A percentile compares a stretch with the other conserved stretches of the same genome.
Evolutionary conservation across 2,797 vertebrate genomes (phyloP).

Genomic region (Yasuhikotakia modesta): DNA sequence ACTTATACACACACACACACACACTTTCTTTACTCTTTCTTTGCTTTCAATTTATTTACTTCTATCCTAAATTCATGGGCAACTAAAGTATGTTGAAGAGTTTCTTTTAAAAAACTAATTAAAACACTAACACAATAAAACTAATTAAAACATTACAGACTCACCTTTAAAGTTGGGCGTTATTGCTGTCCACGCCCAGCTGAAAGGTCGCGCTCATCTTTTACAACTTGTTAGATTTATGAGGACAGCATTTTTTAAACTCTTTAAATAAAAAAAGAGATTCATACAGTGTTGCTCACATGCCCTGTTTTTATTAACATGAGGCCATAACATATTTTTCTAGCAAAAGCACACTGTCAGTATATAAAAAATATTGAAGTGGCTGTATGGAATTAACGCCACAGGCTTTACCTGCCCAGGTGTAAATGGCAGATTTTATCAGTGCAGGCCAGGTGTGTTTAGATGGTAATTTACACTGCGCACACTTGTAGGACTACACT

Average conservation of each 20-base stretch:
- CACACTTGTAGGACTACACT: conserved; percentile 50
- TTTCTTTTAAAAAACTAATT: no score
- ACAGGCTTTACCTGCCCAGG: conserved; percentile 41
- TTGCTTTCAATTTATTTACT: no score
- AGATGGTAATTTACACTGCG: conserved; percentile 49
- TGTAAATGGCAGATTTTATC: conserved; percentile 63
- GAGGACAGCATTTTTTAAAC: not conserved
- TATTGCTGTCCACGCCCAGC: conserved; percentile 63
- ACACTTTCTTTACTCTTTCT: conserved; percentile 12
- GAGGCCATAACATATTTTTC: conserved; percentile 26
- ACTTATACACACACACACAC: conserved; percentile 62
- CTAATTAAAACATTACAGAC: not conserved
- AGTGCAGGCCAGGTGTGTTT: conserved; percentile 57
- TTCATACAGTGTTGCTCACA: conserved; percentile 1
- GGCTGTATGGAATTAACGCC: conserved; percentile 21
- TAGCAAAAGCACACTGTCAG: conserved; percentile 5
- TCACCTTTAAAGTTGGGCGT: conserved; percentile 26
- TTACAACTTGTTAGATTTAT: conserved; percentile 62
- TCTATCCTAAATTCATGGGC: no score
- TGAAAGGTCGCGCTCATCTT: conserved; percentile 71
- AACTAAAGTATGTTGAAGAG: no score
- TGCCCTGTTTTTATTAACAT: conserved; percentile 28
- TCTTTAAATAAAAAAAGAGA: conserved; percentile 10
- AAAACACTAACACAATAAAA: no score
- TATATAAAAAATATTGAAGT: conserved; percentile 40